Conservation (phyloP, 1,140 invertebrate genomes). For the Bombus soroeensis region DNA sequence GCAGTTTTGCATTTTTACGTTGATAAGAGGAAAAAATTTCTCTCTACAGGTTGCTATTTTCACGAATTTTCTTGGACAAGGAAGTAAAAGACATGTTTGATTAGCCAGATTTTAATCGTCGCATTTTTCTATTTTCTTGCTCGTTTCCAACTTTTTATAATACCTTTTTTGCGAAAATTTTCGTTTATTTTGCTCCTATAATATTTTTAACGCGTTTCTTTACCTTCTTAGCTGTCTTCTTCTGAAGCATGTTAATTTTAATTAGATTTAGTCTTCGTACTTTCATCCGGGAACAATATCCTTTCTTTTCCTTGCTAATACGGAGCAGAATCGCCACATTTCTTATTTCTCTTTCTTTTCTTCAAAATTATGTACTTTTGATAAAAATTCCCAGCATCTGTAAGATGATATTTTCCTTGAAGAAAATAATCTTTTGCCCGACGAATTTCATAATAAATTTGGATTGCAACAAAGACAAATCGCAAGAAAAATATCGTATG, state of each 20-base stretch:
- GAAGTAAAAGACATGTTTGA: background rate
- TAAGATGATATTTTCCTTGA: background rate
- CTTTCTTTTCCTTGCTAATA: background rate
- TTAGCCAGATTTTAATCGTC: background rate
- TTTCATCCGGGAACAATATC: background rate
- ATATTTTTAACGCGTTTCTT: background rate
- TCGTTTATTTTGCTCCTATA: background rate
- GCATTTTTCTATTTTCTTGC: background rate
- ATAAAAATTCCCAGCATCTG: background rate
- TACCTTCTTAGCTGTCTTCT: background rate
- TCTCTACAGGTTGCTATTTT: background rate
- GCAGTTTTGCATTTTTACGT: background rate
- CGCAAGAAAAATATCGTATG: background rate
- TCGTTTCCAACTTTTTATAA: background rate
- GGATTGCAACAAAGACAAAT: background rate
- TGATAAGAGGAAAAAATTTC: background rate
- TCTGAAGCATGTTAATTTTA: background rate
- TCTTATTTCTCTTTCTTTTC: background rate
- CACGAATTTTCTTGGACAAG: background rate
- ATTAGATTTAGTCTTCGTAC: constrained; percentile 3
- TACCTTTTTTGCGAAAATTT: no score
- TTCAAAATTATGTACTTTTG: background rate
- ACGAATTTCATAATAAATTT: background rate
- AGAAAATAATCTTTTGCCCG: background rate
- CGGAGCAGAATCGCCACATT: background rate